These are phyloP conservation scores for Lucinisca nassula DNA, from an alignment of 2,888 invertebrate genomes.

Conservation along the genomic window DNA sequence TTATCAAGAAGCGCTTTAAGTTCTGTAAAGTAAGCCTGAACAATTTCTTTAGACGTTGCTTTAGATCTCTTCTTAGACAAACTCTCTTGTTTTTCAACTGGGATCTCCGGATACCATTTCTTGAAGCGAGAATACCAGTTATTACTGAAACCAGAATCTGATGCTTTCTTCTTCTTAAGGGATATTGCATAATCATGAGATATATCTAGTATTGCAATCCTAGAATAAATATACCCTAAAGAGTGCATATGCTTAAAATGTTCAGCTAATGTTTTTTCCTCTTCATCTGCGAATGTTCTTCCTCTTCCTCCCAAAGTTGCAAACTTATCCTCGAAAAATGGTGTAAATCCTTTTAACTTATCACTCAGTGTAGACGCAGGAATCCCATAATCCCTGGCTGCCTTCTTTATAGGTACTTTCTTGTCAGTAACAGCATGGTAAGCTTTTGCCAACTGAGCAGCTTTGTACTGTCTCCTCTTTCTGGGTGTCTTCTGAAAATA, in stretches of 20 bases:
- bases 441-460: not conserved
- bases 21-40: not conserved
- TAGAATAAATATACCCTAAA: not conserved
- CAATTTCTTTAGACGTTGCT: not conserved
- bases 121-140: not conserved
- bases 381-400: not conserved
- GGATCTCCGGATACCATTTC: not conserved
- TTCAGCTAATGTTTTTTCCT: not conserved
- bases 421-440: not conserved
- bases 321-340: not conserved
- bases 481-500: too few species aligned
- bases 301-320: not conserved
- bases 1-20: not conserved
- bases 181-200: not conserved
- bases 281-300: not conserved
- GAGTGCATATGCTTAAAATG: not conserved
- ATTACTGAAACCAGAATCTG: not conserved
- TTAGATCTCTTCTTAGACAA: not conserved
- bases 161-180: not conserved
- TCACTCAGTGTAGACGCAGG: not conserved
- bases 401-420: not conserved
- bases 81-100: too few species aligned
- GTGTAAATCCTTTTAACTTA: not conserved
- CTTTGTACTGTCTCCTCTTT: not conserved
- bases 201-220: not conserved